Evolutionary conservation across 2,888 invertebrate genomes (phyloP).

Genomic region (Cephus pulcher): DNA sequence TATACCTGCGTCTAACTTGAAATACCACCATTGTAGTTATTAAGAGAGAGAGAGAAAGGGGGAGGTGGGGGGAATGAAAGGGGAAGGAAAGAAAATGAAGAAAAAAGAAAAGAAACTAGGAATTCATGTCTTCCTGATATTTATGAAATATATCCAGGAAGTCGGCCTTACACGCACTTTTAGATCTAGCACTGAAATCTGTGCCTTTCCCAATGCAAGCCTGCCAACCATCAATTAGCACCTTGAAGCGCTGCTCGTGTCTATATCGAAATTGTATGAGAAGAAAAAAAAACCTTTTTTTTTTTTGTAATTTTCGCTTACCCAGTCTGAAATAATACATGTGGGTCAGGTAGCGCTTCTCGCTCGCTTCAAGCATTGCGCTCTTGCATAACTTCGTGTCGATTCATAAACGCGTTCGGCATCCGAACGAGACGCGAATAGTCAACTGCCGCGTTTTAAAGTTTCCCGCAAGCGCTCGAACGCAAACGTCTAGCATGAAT

Average conservation of each 20-base stretch:
- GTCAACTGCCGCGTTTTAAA: not conserved
- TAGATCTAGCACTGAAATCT: constrained; percentile 48
- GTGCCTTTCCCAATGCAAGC: constrained; percentile 56
- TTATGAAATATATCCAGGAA: constrained; percentile 32
- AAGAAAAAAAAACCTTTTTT: constrained; percentile 9
- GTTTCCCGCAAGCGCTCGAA: too few species aligned
- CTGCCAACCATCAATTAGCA: constrained; percentile 33
- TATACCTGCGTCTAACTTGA: not conserved
- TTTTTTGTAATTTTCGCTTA: too few species aligned
- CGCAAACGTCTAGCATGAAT: not conserved
- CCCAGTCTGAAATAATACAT: too few species aligned
- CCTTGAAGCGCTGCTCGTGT: constrained; percentile 19
- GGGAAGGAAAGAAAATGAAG: not conserved
- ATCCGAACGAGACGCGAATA: not conserved
- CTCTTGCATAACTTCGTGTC: not conserved
- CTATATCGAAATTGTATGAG: constrained; percentile 15
- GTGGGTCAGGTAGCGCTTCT: too few species aligned
- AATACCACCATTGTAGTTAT: too few species aligned
- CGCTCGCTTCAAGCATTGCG: too few species aligned
- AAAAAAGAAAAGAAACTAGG: constrained; percentile 29
- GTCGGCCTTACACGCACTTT: constrained; percentile 45
- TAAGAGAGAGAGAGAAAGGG: not conserved
- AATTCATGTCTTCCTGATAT: constrained; percentile 49
- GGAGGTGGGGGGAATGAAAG: too few species aligned
- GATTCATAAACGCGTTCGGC: too few species aligned